These are phyloP conservation scores for Acanthis flammea DNA, from an alignment of 2,797 vertebrate genomes.

Conservation along the genomic window DNA sequence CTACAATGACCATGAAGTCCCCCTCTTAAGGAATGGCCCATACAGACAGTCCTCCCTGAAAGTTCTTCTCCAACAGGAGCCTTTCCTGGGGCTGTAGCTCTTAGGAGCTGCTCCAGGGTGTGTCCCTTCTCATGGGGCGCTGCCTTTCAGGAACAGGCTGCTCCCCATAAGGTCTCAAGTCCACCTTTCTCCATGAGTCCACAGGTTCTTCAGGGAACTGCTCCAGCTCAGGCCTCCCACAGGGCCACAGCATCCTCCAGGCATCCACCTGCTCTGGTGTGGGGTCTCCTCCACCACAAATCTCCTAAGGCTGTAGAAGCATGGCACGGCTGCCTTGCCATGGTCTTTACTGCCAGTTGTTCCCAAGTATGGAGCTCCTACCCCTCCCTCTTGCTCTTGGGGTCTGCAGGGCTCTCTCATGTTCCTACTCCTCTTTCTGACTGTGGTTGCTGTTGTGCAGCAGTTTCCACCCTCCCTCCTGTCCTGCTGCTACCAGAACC, in stretches of 20 bases:
- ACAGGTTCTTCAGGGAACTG: neutral
- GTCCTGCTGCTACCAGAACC: neutral
- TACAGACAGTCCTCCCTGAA: neutral
- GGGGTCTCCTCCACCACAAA: accelerated
- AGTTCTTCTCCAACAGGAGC: accelerated
- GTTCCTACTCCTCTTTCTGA: neutral
- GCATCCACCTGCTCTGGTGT: neutral
- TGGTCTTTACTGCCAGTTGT: accelerated
- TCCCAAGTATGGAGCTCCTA: neutral
- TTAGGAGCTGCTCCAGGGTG: neutral
- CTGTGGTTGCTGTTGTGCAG: neutral
- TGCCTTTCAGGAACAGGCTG: neutral
- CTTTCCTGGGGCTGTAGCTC: neutral
- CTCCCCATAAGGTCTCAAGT: neutral
- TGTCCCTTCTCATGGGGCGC: neutral
- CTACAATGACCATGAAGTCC: neutral
- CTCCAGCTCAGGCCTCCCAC: neutral
- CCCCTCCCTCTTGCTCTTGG: too few relatives aligned
- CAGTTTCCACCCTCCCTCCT: neutral
- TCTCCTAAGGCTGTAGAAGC: neutral
- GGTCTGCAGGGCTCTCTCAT: neutral
- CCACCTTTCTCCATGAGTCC: neutral
- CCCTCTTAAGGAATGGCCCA: neutral
- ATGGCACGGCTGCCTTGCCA: neutral
- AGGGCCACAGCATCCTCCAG: neutral